Conservation (phyloP, 2,797 vertebrate species). For the Enteromius unitaeniatus region DNA sequence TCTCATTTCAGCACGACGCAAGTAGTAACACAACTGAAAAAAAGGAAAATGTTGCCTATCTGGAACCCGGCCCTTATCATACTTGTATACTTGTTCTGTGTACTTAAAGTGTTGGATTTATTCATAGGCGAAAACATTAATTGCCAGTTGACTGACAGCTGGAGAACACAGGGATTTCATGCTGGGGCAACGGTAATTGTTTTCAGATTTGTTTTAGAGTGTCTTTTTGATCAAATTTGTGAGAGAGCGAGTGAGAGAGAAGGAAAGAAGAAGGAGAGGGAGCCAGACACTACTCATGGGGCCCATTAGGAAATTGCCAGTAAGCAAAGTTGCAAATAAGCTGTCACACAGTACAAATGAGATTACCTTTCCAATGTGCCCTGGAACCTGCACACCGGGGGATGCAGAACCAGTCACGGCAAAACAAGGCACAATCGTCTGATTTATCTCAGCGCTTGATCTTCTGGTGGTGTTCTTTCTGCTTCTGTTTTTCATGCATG, state of each 20-base stretch:
- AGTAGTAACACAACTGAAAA: conserved; percentile 30
- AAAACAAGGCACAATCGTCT: conserved; percentile 75
- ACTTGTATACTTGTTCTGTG: conserved; percentile 58
- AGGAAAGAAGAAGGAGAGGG: conserved; percentile 66
- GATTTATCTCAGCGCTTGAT: conserved; percentile 78
- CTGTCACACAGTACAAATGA: conserved; percentile 86
- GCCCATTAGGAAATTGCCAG: conserved; percentile 78
- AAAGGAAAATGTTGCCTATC: conserved; percentile 31
- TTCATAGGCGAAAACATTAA: conserved; percentile 74
- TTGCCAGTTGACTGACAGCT: conserved; percentile 81
- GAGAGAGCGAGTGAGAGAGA: conserved; percentile 67
- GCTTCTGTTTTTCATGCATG: conserved; percentile 69
- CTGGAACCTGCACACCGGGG: conserved; percentile 75
- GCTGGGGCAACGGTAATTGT: conserved; percentile 67
- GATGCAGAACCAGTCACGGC: conserved; percentile 69
- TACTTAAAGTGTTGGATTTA: conserved; percentile 73
- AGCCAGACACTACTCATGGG: conserved; percentile 72
- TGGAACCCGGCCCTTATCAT: conserved; percentile 65
- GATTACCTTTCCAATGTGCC: conserved; percentile 82
- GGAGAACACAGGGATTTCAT: conserved; percentile 50
- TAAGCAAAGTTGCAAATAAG: conserved; percentile 81
- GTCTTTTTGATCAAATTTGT: conserved; percentile 78
- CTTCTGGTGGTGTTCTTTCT: conserved; percentile 73
- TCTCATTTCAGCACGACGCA: not conserved
- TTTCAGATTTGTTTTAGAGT: conserved; percentile 78